Evolutionary conservation across 2,113 vertebrate species (phyloP).

Genomic region (Pontoporia blainvillei): DNA sequence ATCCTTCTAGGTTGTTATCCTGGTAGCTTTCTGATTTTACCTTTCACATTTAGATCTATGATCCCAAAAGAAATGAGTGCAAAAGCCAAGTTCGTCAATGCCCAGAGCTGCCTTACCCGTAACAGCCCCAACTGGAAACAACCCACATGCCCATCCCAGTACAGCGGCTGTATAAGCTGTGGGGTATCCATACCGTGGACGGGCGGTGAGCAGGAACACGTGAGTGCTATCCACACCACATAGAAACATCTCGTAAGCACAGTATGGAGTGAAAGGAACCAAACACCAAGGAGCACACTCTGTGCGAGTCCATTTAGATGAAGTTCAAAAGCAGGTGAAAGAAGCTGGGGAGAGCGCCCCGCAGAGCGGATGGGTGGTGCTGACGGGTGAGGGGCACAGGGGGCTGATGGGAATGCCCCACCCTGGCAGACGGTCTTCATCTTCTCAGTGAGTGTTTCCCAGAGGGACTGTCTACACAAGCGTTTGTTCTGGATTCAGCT

Average conservation of each 20-base stretch:
- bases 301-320: not conserved
- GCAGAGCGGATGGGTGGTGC: fast-evolving
- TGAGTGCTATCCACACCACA: fast-evolving
- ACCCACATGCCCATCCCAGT: not conserved
- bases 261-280: fast-evolving
- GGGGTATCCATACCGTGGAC: fast-evolving
- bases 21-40: not conserved
- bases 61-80: not conserved
- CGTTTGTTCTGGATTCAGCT: not conserved
- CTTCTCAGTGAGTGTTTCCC: not conserved
- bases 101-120: not conserved
- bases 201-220: not conserved
- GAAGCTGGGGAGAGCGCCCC: fast-evolving
- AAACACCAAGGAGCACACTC: not conserved
- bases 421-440: fast-evolving
- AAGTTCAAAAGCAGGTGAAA: not conserved
- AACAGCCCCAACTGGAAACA: not conserved
- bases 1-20: not conserved
- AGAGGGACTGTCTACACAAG: not conserved
- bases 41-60: not conserved
- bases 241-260: not conserved
- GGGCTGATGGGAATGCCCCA: too few species aligned
- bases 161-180: not conserved
- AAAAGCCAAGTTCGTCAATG: not conserved
- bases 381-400: not conserved